Conservation (phyloP, 2,888 invertebrate genomes). For the Synergus umbraculus region DNA sequence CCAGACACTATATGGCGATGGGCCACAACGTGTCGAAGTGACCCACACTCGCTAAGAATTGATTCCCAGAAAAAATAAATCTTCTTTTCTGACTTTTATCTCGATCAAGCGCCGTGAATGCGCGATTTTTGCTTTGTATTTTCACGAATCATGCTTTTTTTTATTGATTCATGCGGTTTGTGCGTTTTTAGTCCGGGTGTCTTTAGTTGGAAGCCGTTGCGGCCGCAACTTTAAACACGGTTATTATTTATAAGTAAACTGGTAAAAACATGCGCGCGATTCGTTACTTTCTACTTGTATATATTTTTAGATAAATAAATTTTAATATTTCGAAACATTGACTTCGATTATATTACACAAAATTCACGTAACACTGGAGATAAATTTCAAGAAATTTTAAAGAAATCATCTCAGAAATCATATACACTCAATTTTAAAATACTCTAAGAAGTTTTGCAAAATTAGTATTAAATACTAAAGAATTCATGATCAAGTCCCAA, state of each 20-base stretch:
- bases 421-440: too few species aligned
- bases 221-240: background rate
- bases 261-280: too few species aligned
- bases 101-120: constrained; percentile 23
- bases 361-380: too few species aligned
- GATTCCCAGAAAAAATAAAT: constrained; percentile 49
- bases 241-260: background rate
- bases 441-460: too few species aligned
- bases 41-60: constrained; percentile 45
- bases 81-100: constrained; percentile 36
- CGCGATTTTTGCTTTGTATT: background rate
- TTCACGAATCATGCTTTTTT: background rate
- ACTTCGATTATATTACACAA: too few species aligned
- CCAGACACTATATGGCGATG: constrained; percentile 57
- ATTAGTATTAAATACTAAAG: too few species aligned
- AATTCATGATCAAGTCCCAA: too few species aligned
- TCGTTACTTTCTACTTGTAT: too few species aligned
- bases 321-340: too few species aligned
- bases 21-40: constrained; percentile 54
- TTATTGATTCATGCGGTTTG: background rate
- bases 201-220: background rate
- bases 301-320: too few species aligned
- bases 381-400: too few species aligned
- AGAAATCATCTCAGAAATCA: too few species aligned
- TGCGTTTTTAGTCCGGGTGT: background rate